Evolutionary conservation across 2,797 vertebrate species (phyloP).

Genomic region (Toxotes lorentzi): DNA sequence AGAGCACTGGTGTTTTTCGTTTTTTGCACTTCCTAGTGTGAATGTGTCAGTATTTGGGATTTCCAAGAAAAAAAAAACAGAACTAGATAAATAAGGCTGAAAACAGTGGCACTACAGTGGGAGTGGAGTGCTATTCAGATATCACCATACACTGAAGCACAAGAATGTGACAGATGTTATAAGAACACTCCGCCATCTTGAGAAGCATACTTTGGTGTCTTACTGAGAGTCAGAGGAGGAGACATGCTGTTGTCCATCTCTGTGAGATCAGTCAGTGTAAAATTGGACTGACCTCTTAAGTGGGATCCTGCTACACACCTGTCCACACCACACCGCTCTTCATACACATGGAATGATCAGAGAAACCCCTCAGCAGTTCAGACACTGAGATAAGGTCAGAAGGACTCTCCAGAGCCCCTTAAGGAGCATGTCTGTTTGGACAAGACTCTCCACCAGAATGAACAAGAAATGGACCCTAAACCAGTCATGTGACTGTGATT

Average conservation of each 20-base stretch:
- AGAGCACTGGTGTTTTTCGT: slow-evolving; percentile 23
- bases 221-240: neutral
- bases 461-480: slow-evolving; percentile 29
- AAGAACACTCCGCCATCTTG: neutral
- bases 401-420: slow-evolving; percentile 32
- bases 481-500: slow-evolving; percentile 16
- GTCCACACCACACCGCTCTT: slow-evolving; percentile 18
- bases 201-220: neutral
- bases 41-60: slow-evolving; percentile 26
- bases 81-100: slow-evolving; percentile 27
- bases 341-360: slow-evolving; percentile 23
- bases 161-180: slow-evolving; percentile 54
- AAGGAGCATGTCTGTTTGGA: slow-evolving; percentile 39
- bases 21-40: slow-evolving; percentile 13
- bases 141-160: slow-evolving; percentile 35
- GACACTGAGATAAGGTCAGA: slow-evolving; percentile 36
- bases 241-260: neutral
- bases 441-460: slow-evolving; percentile 32
- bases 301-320: slow-evolving; percentile 7
- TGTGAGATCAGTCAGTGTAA: neutral
- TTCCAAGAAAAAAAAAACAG: neutral
- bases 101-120: neutral
- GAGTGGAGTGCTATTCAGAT: neutral
- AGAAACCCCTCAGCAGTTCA: slow-evolving; percentile 29
- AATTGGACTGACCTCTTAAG: neutral